Base-by-base conservation (phyloP, 2,888 invertebrate genomes). In the Chaitophorus viminalis region DNA sequence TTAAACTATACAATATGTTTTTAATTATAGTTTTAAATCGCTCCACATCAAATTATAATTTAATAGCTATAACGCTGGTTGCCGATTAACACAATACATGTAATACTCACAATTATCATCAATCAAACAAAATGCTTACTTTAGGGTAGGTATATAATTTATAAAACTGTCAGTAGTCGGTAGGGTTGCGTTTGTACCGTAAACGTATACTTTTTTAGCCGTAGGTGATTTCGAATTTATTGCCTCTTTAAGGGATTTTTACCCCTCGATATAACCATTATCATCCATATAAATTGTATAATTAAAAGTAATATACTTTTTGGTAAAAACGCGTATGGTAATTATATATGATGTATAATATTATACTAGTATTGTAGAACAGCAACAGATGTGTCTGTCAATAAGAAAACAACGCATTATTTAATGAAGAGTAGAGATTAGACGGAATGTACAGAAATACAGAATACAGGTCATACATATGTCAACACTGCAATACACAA, bases 251-350 rank as follows among this genome's bases (percentile, higher is more conserved):
- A 68, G 68, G 84, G 76, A 25, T 68, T 52, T 75, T 68, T 25
- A 14, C 68, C 31, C 33, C n/a, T 11, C 3, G 18, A 54, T 46
- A 54, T 33, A 60, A 33, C 9, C 3, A 11, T 21, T 46, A 68
- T 76, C 68, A 46, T 39, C 46, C 68, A 11, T 77, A 68, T 68
- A 68, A 77, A 85, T 85, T 52, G 76, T 77, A n/a, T 77, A 85
- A 85, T 85, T 85, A 85, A 77, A 85, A 85, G 11, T 46, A 46
- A 46, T 31, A 25, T 68, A 46, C 8, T 68, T 46, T 83, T 84
- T n/a, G n/a, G 14, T 3, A n/a, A 8, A n/a, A 52, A 1, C n/a
- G n/a, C 29, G 9, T 11, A 8, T 76, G n/a, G 39, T 76, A 52
- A 46, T 46, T 46, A 46, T 11, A 46, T 46, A 46, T 11, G 39